Conservation (phyloP, 2,888 invertebrate genomes). For the Bimastos eiseni region DNA sequence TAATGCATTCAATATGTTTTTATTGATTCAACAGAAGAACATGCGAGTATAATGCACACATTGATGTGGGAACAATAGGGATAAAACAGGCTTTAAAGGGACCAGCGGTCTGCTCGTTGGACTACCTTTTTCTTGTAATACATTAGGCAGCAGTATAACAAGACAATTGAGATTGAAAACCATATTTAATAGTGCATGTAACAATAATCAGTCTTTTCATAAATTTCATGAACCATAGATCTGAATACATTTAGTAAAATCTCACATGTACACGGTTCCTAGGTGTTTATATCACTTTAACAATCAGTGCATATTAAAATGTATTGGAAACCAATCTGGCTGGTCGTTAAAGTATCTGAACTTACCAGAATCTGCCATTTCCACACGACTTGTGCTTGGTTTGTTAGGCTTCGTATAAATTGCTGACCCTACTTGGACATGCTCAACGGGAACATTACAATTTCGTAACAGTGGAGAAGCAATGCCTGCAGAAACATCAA, state of each 20-base stretch:
- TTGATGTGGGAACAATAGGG: too few relatives aligned
- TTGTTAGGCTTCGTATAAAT: not conserved
- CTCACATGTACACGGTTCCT: not conserved
- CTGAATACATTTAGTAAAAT: not conserved
- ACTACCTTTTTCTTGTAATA: too few relatives aligned
- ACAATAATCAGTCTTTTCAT: not conserved
- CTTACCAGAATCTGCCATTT: not conserved
- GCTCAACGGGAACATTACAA: not conserved
- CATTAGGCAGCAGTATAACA: too few relatives aligned
- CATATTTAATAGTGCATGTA: not conserved
- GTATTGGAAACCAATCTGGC: too few relatives aligned
- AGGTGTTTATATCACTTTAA: not conserved
- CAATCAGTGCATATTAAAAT: too few relatives aligned
- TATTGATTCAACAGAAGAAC: too few relatives aligned
- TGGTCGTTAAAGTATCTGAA: too few relatives aligned
- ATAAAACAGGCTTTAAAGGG: too few relatives aligned
- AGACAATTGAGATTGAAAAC: too few relatives aligned
- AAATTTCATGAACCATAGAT: not conserved
- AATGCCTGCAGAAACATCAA: not conserved
- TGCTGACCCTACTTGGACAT: slow-evolving; percentile 4
- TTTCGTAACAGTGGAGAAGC: not conserved
- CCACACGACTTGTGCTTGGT: not conserved
- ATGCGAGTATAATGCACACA: too few relatives aligned
- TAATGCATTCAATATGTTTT: too few relatives aligned
- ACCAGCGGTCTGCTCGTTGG: too few relatives aligned